Evolutionary conservation across 2,797 vertebrate genomes (phyloP), one percentile per base, ranked within the genome.

Genomic region (Coreius guichenoti): DNA sequence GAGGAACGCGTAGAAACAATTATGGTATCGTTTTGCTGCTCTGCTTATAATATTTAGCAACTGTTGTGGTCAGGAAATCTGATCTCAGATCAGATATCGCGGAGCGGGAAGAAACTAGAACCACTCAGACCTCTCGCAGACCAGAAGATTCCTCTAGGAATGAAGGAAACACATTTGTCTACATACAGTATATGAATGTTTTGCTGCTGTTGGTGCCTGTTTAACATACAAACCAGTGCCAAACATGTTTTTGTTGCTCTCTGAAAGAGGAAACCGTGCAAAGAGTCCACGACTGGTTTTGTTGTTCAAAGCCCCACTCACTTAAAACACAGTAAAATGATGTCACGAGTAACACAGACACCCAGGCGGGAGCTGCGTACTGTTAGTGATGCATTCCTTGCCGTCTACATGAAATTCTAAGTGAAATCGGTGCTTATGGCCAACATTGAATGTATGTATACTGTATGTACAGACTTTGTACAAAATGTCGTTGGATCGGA

Each of bases 391-490:
- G 95, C 96, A 95, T 97, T 97, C 96, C 96, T 96, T 94, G 93
- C 92, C 91, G 94, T 94, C 93, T 45, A 90, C 87, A 94, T 93
- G 93, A 96, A 95, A 95, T 95, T 95, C 95, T 93, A 93, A 91
- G 92, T 77, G 67, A 86, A 93, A 93, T 94, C 93, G 95, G 95
- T 95, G 93, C 96, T 92, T 93, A 84, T 91, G 93, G 93, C 95
- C 95, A 95, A 96, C 96, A 97, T 97, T 98, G 97, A 98, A 98
- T 98, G 97, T 98, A 96, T 98, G 96, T 97, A 97, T 96, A 98
- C 69, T 80, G 77, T 85, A 80, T 85, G 78, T 74, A 80, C 77
- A 80, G 83, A 63, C 68, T 84, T 79, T 97, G 97, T 93, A 95
- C 96, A 96, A 77, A 91, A 92, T 84, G 96, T 95, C 93, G 92